These are phyloP conservation scores for Otis tarda DNA, from an alignment of 2,113 vertebrate species.

Conservation along the genomic window DNA sequence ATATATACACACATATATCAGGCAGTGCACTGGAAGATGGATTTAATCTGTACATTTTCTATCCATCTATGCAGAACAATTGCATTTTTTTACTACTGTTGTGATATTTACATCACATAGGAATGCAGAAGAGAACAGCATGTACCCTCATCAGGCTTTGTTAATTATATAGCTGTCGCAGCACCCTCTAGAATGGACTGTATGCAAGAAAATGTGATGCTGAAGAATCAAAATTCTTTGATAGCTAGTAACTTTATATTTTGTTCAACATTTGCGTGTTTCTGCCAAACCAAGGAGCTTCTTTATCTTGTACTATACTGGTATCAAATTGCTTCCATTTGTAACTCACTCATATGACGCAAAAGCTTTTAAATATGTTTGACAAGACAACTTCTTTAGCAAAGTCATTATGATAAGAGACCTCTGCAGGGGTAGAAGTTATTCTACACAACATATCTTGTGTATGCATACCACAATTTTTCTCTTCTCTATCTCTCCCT, in stretches of 20 bases:
- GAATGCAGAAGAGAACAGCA: not conserved
- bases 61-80: not conserved
- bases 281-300: not conserved
- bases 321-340: conserved; percentile 62
- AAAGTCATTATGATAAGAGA: conserved; percentile 66
- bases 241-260: not conserved
- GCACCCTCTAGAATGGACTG: not conserved
- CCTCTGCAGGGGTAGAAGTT: conserved; percentile 17
- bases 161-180: not conserved
- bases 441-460: conserved; percentile 36
- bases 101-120: not conserved
- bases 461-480: not conserved
- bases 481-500: not conserved
- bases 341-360: conserved; percentile 55
- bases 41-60: not conserved
- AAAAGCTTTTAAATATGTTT: conserved; percentile 65
- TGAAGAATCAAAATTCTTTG: not conserved
- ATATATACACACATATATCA: not conserved
- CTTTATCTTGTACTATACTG: conserved; percentile 12
- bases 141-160: not conserved
- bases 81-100: not conserved
- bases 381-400: conserved; percentile 56
- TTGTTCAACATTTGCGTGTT: not conserved
- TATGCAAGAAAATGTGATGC: not conserved
- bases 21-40: not conserved